Evolutionary conservation across 1,140 invertebrate species (phyloP).

Genomic region (Brachionus rotundiformis): DNA sequence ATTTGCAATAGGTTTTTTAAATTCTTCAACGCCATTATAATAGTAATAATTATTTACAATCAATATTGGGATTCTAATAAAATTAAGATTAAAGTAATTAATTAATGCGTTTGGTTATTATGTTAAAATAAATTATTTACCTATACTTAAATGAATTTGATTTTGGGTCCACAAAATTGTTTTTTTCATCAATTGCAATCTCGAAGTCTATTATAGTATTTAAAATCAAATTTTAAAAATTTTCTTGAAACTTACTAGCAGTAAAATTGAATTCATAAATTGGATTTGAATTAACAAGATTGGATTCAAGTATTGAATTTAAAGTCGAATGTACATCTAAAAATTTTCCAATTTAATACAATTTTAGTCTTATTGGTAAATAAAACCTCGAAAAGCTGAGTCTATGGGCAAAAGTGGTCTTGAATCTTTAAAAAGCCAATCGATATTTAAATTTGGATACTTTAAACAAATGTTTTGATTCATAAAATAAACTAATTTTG

Average conservation of each 20-base stretch:
- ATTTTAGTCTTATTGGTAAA: background rate
- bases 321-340: slow-evolving; percentile 24
- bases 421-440: slow-evolving; percentile 35
- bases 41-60: slow-evolving; percentile 38
- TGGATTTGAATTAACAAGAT: slow-evolving; percentile 1
- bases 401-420: background rate
- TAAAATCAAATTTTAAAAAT: background rate
- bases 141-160: slow-evolving; percentile 22
- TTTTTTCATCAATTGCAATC: slow-evolving; percentile 44
- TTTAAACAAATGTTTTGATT: slow-evolving; percentile 21
- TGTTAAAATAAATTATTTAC: slow-evolving; percentile 21
- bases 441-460: slow-evolving; percentile 2
- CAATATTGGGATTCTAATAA: slow-evolving; percentile 45
- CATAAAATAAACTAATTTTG: slow-evolving; percentile 44
- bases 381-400: slow-evolving; percentile 10
- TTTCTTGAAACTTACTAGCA: slow-evolving; percentile 12
- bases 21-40: background rate
- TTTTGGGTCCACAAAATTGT: slow-evolving; percentile 12
- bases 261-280: slow-evolving; percentile 42
- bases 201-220: slow-evolving; percentile 4
- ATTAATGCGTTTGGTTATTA: no score
- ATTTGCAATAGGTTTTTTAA: slow-evolving; percentile 36
- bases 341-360: background rate
- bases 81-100: no score
- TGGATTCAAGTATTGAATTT: slow-evolving; percentile 31